These are phyloP conservation scores for Mirza zaza DNA, from an alignment of 2,113 vertebrate genomes.

Conservation along the genomic window DNA sequence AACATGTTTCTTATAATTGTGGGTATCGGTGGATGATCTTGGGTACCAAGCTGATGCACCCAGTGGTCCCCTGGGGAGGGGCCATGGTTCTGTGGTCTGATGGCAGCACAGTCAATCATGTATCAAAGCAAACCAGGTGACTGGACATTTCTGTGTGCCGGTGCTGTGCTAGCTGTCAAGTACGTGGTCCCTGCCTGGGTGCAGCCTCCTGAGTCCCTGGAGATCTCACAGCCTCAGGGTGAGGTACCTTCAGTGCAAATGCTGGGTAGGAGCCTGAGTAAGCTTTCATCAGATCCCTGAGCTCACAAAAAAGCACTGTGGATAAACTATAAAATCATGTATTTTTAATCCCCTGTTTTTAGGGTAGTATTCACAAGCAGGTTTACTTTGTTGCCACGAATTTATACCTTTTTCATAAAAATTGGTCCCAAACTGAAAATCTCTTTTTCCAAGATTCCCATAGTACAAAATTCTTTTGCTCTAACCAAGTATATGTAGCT, in stretches of 20 bases:
- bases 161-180: neutral
- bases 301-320: neutral
- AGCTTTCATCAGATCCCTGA: neutral
- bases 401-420: conserved; percentile 8
- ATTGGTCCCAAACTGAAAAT: neutral
- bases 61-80: neutral
- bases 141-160: rapidly evolving
- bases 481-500: neutral
- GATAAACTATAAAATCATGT: neutral
- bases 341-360: neutral
- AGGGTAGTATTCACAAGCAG: neutral
- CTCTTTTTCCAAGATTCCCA: neutral
- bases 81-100: neutral
- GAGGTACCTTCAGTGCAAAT: rapidly evolving
- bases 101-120: neutral
- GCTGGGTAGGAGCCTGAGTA: neutral
- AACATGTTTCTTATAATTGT: neutral
- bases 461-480: neutral
- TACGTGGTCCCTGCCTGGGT: neutral
- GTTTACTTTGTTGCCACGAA: neutral
- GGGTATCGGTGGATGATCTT: neutral
- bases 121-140: neutral
- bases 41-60: neutral
- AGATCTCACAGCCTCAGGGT: neutral
- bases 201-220: neutral